A percentile compares a stretch with the other conserved stretches of the same genome.
Evolutionary conservation across 2,797 vertebrate genomes (phyloP).

Genomic region (Amazona finschi): DNA sequence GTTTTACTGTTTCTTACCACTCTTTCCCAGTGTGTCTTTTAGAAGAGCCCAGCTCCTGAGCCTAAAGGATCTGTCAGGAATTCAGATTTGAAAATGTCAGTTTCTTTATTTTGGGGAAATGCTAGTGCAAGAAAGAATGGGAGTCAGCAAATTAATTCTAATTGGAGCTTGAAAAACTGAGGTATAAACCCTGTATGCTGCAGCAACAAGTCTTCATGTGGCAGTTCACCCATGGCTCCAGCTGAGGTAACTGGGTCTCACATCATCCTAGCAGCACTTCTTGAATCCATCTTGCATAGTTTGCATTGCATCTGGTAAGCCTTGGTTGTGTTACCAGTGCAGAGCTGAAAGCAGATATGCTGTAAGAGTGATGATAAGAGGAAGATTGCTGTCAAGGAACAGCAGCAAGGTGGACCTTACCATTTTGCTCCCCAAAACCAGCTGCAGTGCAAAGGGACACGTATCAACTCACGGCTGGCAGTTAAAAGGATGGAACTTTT

Average conservation of each 20-base stretch:
- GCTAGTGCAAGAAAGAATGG: not conserved
- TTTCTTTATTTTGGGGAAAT: not conserved
- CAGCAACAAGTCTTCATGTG: not conserved
- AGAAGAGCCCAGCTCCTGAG: not conserved
- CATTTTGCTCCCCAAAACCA: not conserved
- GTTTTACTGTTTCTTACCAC: not conserved
- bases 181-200: not conserved
- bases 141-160: not conserved
- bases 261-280: not conserved
- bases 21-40: not conserved
- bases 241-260: not conserved
- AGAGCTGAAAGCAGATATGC: no score
- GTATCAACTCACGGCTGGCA: not conserved
- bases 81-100: not conserved
- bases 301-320: not conserved
- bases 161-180: not conserved
- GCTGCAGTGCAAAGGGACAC: not conserved
- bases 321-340: rapidly evolving
- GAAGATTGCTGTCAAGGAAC: not conserved
- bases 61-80: not conserved
- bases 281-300: not conserved
- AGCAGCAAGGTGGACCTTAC: not conserved
- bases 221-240: not conserved
- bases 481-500: not conserved
- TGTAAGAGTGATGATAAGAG: not conserved